Percentiles rank a stretch among this genome's conserved stretches.
Evolutionary conservation across 2,888 invertebrate genomes (phyloP).

Genomic region (Stictocephala bisonia): DNA sequence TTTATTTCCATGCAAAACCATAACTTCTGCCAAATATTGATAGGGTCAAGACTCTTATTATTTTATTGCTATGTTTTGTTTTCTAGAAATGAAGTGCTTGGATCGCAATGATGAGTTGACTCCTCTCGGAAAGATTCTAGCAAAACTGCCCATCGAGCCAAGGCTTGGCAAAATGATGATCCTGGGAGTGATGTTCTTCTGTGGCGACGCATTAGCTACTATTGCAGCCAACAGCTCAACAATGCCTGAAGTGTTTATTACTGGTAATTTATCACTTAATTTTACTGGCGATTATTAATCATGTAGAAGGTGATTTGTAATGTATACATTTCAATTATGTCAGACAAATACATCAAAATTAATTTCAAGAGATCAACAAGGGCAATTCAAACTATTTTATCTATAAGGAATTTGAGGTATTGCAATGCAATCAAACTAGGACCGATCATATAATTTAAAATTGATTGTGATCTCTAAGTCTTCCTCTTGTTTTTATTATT

Average conservation of each 20-base stretch:
- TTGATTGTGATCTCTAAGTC: neutral
- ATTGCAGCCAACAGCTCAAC: constrained; percentile 97
- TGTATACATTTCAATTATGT: too few species aligned
- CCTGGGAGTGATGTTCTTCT: constrained; percentile 89
- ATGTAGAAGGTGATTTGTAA: too few species aligned
- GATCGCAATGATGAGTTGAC: constrained; percentile 90
- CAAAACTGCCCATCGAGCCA: constrained; percentile 95
- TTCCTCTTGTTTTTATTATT: neutral
- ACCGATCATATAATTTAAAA: neutral
- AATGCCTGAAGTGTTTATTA: constrained; percentile 92
- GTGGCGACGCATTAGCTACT: constrained; percentile 90
- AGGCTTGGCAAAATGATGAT: constrained; percentile 98
- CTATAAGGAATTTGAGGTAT: too few species aligned
- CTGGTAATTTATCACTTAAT: too few species aligned
- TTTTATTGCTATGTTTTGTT: constrained; percentile 3
- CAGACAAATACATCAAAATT: too few species aligned
- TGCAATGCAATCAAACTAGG: too few species aligned
- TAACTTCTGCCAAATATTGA: too few species aligned
- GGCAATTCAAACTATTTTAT: too few species aligned
- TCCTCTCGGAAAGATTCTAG: constrained; percentile 91
- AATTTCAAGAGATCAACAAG: too few species aligned
- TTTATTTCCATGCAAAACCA: too few species aligned
- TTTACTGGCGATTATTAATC: too few species aligned
- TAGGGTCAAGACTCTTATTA: neutral
- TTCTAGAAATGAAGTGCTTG: constrained; percentile 89